phyloP scores from a whole-genome alignment of 2,888 invertebrate genomes.

The Calliscelio sp. region DNA sequence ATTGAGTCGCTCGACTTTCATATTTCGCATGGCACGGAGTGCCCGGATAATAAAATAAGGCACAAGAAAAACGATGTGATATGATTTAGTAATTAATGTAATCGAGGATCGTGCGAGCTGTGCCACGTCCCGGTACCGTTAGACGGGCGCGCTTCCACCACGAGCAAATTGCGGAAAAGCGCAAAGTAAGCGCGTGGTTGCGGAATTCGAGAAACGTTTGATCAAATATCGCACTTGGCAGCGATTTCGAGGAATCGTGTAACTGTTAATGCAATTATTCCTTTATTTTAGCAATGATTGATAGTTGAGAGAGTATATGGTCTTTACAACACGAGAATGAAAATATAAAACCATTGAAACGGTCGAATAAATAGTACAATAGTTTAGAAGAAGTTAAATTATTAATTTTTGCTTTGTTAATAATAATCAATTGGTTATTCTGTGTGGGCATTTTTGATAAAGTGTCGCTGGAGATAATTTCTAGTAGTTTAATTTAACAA shows the following conservation, averaged over 20 bases:
- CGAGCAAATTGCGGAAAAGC: slow-evolving; percentile 21
- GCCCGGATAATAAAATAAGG: slow-evolving; percentile 55
- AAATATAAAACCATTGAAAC: no score
- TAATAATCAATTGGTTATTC: no score
- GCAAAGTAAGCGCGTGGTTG: not conserved
- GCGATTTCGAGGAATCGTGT: not conserved
- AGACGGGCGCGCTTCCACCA: slow-evolving; percentile 44
- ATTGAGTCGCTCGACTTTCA: slow-evolving; percentile 54
- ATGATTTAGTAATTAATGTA: slow-evolving; percentile 73
- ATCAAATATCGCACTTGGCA: not conserved
- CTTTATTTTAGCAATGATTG: no score
- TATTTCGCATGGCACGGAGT: slow-evolving; percentile 53
- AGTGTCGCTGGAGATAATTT: no score
- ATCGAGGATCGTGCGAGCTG: slow-evolving; percentile 65
- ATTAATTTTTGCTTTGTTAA: no score
- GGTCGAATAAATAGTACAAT: no score
- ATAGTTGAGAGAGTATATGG: no score
- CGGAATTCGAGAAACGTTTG: slow-evolving; percentile 18
- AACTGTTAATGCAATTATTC: not conserved
- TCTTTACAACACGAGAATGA: no score
- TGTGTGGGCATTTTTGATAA: no score
- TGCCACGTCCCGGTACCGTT: slow-evolving; percentile 57
- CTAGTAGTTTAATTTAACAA: no score
- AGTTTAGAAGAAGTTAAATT: no score
- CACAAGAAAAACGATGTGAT: slow-evolving; percentile 67